Evolutionary conservation across 2,888 invertebrate genomes (phyloP), one percentile per base, ranked within the genome.

Genomic region (Metallyticus violacea): DNA sequence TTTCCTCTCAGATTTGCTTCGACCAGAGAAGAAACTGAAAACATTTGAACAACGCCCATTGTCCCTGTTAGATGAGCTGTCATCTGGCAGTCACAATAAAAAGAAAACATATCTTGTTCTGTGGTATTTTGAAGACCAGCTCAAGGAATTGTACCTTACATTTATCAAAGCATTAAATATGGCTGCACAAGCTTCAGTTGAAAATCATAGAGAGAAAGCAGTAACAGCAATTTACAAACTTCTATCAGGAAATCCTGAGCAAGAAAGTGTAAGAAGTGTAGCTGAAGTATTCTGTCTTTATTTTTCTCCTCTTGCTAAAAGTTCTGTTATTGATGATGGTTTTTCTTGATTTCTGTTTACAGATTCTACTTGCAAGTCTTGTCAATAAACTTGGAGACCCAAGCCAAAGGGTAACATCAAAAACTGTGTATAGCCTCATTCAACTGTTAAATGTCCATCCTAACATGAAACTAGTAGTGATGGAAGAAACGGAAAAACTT

Each of bases 371-470:
- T 2, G 93, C 95, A 0, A 94, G 96, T 90, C 92, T 99, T 81
- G 96, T 99, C 2, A 99, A 99, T 91, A 99, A 99, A 91, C 93
- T 99, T 9, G 99, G 99, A 15, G 99, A 99, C 93, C 99, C 99
- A 0, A 94, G 95, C 9, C 95, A 95, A 89, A 96, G 97, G 90
- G 95, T 99, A 0, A 98, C 97, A 0, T 96, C 98, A 0, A 97
- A 97, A 92, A 96, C 97, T 0, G 94, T 97, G 77, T 96, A 97
- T 92, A 96, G 97, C 88, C 93, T 99, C 9, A 95, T 95, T 40
- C 96, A 97, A 90, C 92, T 99, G 4, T 93, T 98, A 0, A 94
- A 95, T 88, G 94, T 95, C 89, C 99, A 99, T 92, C 96, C 98
- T 0, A 97, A 97, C 89, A 99, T 99, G 98, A 98, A 98, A 91